phyloP scores from a whole-genome alignment of 2,888 invertebrate species.

The Volucella bombylans region DNA sequence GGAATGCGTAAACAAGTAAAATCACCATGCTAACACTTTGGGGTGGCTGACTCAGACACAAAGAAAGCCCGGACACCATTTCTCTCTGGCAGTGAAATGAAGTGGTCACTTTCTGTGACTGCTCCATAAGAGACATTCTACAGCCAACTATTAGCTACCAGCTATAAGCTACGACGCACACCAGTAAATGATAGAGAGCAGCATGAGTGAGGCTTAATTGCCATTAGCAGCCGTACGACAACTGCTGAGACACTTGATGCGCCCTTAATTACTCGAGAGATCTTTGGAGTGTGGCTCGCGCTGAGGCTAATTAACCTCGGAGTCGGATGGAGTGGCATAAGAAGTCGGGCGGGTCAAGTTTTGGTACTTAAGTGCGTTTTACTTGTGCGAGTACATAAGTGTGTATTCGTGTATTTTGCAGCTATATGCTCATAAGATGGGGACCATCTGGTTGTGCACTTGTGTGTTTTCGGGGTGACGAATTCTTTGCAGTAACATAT shows the following conservation, averaged over 20 bases:
- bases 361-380: conserved; percentile 70
- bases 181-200: conserved; percentile 55
- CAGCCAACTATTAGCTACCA: too few relatives aligned
- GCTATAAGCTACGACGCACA: conserved; percentile 9
- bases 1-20: conserved; percentile 72
- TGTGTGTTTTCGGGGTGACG: conserved; percentile 59
- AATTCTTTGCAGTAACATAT: conserved; percentile 34
- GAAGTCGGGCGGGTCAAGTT: conserved; percentile 73
- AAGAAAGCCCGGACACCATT: conserved; percentile 69
- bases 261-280: conserved; percentile 69
- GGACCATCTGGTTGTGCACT: conserved; percentile 63
- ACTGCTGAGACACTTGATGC: conserved; percentile 72
- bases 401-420: background rate
- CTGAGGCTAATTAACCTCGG: conserved; percentile 72
- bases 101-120: conserved; percentile 66
- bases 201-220: conserved; percentile 62
- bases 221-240: conserved; percentile 71
- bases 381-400: conserved; percentile 25
- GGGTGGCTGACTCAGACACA: conserved; percentile 37
- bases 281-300: conserved; percentile 72
- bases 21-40: conserved; percentile 21
- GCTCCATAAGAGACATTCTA: conserved; percentile 26
- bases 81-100: conserved; percentile 43
- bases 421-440: conserved; percentile 15
- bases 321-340: conserved; percentile 63